These are phyloP conservation scores for Drosophila punjabiensis DNA, from an alignment of 1,140 invertebrate species.

Conservation along the genomic window DNA sequence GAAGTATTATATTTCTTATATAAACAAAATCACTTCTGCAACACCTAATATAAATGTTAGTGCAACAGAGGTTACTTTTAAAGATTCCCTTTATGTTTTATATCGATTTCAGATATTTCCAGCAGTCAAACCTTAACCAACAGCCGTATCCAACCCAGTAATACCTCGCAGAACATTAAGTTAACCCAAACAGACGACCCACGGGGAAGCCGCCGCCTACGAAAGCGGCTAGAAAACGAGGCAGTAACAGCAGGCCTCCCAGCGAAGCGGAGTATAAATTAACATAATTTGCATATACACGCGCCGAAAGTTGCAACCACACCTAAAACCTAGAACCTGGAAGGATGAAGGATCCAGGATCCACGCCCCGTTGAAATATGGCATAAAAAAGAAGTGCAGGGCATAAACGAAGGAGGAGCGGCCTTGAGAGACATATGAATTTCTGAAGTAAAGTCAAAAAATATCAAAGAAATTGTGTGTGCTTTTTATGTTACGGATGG, in stretches of 20 bases:
- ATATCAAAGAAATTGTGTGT: slow-evolving; percentile 49
- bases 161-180: slow-evolving; percentile 29
- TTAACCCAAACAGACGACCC: slow-evolving; percentile 30
- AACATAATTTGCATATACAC: slow-evolving; percentile 78
- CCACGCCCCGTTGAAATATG: slow-evolving; percentile 34
- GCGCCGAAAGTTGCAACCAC: slow-evolving; percentile 59
- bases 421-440: slow-evolving; percentile 51
- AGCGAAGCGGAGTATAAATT: slow-evolving; percentile 60
- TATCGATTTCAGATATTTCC: background rate
- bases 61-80: too few relatives aligned
- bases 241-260: slow-evolving; percentile 39
- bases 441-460: slow-evolving; percentile 41
- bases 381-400: slow-evolving; percentile 22
- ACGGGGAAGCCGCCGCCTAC: slow-evolving; percentile 21
- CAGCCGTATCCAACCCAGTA: background rate
- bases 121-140: background rate
- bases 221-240: slow-evolving; percentile 36
- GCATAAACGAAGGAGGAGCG: slow-evolving; percentile 7
- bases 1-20: too few relatives aligned
- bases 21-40: too few relatives aligned
- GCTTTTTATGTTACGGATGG: background rate
- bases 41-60: too few relatives aligned
- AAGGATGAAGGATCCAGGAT: slow-evolving; percentile 14
- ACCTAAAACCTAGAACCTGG: slow-evolving; percentile 35
- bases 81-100: too few relatives aligned